These are phyloP conservation scores for Liasis olivaceus DNA, from an alignment of 2,797 vertebrate genomes.

Conservation along the genomic window DNA sequence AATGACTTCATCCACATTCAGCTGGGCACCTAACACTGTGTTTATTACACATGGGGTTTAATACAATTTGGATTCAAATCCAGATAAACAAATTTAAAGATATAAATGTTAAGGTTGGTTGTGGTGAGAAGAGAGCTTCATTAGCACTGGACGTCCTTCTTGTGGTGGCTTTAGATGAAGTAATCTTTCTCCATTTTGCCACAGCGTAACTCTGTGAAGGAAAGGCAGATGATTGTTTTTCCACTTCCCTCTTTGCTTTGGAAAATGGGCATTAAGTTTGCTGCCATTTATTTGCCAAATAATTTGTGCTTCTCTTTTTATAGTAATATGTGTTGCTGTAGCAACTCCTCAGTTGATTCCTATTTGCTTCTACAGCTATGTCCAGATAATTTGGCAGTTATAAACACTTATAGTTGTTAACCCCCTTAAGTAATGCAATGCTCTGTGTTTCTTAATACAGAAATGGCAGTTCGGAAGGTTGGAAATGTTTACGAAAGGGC, in stretches of 20 bases:
- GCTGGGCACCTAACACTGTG: not conserved
- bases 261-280: not conserved
- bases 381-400: not conserved
- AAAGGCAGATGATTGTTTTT: not conserved
- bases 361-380: not conserved
- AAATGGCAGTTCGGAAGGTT: constrained; percentile 1
- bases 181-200: not conserved
- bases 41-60: not conserved
- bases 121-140: no score
- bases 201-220: not conserved
- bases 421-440: not conserved
- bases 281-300: not conserved
- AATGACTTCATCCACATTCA: not conserved
- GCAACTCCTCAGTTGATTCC: constrained; percentile 11
- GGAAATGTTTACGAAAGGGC: not conserved
- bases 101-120: no score
- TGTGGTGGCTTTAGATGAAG: no score
- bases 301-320: not conserved
- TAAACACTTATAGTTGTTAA: constrained; percentile 30
- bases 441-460: not conserved
- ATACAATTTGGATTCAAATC: no score
- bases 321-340: not conserved
- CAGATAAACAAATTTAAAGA: no score
- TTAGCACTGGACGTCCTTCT: no score
- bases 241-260: not conserved